Percentiles rank a stretch among this genome's conserved stretches.
Evolutionary conservation across 2,113 vertebrate genomes (phyloP).

Genomic region (Asarcornis scutulata): DNA sequence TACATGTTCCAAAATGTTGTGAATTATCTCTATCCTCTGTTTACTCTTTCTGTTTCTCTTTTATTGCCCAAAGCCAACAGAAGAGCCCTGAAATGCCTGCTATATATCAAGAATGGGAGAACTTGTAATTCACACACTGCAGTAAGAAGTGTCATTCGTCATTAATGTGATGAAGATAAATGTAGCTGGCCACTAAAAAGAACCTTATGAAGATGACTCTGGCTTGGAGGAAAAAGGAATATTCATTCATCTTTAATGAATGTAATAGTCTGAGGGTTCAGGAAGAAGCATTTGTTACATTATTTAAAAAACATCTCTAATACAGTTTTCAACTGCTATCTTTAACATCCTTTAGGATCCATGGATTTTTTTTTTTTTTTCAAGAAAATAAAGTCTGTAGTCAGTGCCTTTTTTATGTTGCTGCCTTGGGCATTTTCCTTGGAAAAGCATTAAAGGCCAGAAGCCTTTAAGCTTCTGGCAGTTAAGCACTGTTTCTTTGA

Average conservation of each 20-base stretch:
- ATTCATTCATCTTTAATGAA: constrained; percentile 5
- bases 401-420: not conserved
- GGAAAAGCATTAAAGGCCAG: not conserved
- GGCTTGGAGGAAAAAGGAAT: not conserved
- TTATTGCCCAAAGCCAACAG: not conserved
- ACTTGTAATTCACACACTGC: not conserved
- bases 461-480: not conserved
- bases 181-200: not conserved
- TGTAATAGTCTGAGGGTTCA: not conserved
- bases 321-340: not conserved
- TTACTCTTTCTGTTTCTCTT: not conserved
- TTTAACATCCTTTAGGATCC: not conserved
- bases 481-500: not conserved
- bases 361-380: not conserved
- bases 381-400: not conserved
- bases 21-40: not conserved
- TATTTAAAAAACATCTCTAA: not conserved
- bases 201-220: constrained; percentile 2
- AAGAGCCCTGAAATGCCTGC: not conserved
- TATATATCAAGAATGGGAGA: not conserved
- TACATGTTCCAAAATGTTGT: not conserved
- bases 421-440: not conserved
- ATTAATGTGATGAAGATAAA: constrained; percentile 45
- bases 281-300: not conserved
- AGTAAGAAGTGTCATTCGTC: constrained; percentile 1